Evolutionary conservation across 2,113 vertebrate species (phyloP).

Genomic region (Harpagus bidentatus): DNA sequence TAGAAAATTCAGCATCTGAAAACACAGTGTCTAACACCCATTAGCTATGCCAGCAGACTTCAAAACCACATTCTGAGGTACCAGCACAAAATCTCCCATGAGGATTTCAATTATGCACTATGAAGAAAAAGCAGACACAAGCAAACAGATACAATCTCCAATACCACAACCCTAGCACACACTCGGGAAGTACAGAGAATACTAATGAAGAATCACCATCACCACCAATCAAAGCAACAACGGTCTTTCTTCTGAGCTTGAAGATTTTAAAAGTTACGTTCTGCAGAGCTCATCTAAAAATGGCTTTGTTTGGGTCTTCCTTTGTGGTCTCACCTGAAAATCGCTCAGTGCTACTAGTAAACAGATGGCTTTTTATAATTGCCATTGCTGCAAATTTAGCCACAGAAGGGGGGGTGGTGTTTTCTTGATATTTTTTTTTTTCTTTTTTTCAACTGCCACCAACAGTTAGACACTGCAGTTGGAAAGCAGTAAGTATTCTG

Average conservation of each 20-base stretch:
- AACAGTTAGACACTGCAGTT: not conserved
- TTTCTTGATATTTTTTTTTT: not conserved
- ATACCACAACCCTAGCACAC: not conserved
- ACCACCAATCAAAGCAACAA: slow-evolving; percentile 37
- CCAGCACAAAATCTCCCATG: slow-evolving; percentile 24
- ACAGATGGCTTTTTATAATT: slow-evolving; percentile 62
- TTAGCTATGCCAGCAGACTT: slow-evolving; percentile 56
- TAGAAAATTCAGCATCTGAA: slow-evolving; percentile 32
- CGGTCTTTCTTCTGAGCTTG: not conserved
- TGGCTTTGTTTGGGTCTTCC: slow-evolving; percentile 30
- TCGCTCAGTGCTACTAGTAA: not conserved
- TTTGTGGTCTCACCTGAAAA: slow-evolving; percentile 55
- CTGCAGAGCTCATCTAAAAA: slow-evolving; percentile 37
- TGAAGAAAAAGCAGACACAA: slow-evolving; percentile 51
- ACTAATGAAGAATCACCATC: slow-evolving; percentile 47
- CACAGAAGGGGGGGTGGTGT: not conserved
- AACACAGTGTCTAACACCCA: slow-evolving; percentile 22
- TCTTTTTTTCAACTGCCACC: not conserved
- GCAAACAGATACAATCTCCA: slow-evolving; percentile 48
- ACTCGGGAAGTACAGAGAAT: not conserved
- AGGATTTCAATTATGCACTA: slow-evolving; percentile 59
- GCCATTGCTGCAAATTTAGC: not conserved
- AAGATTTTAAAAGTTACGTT: not conserved
- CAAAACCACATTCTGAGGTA: slow-evolving; percentile 46
- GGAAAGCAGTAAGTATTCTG: not conserved